A percentile compares a stretch with the other conserved stretches of the same genome.
Evolutionary conservation across 2,113 vertebrate genomes (phyloP).

Genomic region (Cephalopterus ornatus): DNA sequence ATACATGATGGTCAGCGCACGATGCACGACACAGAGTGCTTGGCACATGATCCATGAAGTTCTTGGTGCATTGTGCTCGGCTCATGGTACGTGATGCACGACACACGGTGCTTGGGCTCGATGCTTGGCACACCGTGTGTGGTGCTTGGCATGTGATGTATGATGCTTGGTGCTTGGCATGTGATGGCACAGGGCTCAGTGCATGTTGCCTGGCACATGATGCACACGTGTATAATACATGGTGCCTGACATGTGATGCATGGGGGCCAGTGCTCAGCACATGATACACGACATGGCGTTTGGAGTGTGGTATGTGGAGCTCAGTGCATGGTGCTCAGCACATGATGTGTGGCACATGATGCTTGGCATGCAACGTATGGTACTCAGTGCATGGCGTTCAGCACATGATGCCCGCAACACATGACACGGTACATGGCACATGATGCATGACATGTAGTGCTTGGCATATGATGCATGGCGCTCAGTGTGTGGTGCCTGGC

Average conservation of each 20-base stretch:
- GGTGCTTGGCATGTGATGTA: background rate
- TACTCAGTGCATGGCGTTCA: background rate
- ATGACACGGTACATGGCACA: too few species aligned
- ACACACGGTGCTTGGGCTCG: background rate
- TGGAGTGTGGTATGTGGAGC: too few species aligned
- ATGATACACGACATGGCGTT: too few species aligned
- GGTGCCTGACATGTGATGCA: background rate
- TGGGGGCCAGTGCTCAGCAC: background rate
- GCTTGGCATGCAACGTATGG: background rate
- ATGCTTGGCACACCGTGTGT: background rate
- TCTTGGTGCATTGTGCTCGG: background rate
- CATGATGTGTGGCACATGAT: too few species aligned
- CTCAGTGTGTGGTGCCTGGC: background rate
- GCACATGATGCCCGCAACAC: background rate
- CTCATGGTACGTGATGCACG: background rate
- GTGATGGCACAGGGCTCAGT: rapidly evolving
- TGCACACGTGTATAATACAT: too few species aligned
- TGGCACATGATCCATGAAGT: background rate
- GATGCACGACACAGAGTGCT: background rate
- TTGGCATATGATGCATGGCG: background rate
- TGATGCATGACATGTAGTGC: too few species aligned
- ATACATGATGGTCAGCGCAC: rapidly evolving
- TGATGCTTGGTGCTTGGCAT: rapidly evolving
- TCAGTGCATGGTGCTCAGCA: background rate
- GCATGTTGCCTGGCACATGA: too few species aligned